Evolutionary conservation across 1,140 invertebrate species (phyloP).

Genomic region (Globodera rostochiensis): DNA sequence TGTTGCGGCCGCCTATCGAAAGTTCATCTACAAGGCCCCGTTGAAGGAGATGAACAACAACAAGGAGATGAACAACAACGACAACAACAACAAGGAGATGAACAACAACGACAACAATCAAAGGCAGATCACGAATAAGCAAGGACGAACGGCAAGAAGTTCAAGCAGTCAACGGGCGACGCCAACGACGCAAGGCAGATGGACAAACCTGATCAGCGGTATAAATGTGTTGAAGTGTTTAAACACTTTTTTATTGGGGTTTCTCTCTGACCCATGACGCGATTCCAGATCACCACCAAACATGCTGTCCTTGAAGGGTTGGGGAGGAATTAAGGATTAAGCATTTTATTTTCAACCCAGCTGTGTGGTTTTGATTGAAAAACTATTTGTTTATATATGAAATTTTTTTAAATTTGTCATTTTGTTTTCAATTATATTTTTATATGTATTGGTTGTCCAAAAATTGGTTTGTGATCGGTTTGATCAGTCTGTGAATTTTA

Average conservation of each 20-base stretch:
- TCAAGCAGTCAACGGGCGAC: conserved; percentile 14
- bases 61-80: conserved; percentile 14
- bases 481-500: background rate
- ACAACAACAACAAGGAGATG: background rate
- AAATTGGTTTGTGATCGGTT: background rate
- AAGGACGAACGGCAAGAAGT: conserved; percentile 12
- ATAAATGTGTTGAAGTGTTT: background rate
- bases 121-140: background rate
- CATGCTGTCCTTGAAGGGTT: too few species aligned
- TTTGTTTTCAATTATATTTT: background rate
- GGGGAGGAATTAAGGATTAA: too few species aligned
- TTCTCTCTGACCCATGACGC: too few species aligned
- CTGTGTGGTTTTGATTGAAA: too few species aligned
- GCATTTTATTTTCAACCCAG: too few species aligned
- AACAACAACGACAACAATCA: conserved; percentile 17
- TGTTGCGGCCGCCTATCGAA: conserved; percentile 14
- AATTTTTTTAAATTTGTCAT: too few species aligned
- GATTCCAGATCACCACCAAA: too few species aligned
- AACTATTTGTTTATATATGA: too few species aligned
- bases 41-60: conserved; percentile 9
- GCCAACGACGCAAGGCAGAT: background rate
- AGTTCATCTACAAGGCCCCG: conserved; percentile 27
- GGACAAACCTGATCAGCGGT: conserved; percentile 12
- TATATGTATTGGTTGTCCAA: background rate
- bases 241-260: too few species aligned